Percentiles rank a stretch among this genome's conserved stretches.
phyloP scores from a whole-genome alignment of 2,797 vertebrate genomes.

The Manis pentadactyla region DNA sequence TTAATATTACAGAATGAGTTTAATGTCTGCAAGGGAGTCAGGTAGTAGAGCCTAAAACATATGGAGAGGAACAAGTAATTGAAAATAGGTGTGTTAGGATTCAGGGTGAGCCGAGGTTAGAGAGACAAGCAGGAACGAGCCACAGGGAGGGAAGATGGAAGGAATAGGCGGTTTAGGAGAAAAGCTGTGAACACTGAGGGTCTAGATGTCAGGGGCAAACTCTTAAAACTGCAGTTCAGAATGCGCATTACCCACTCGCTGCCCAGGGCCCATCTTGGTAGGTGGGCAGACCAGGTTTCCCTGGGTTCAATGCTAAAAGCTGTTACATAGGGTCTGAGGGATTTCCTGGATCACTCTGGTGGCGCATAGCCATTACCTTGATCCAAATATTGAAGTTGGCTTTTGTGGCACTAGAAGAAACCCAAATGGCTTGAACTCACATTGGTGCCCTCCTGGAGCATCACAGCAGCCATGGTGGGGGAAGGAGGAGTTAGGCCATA shows the following conservation, averaged over 20 bases:
- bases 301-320: neutral
- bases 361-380: neutral
- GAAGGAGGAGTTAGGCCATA: neutral
- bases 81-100: neutral
- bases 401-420: neutral
- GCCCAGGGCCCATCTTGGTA: neutral
- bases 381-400: neutral
- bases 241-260: neutral
- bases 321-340: neutral
- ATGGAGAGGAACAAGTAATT: neutral
- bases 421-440: neutral
- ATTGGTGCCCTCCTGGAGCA: neutral
- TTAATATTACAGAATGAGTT: neutral
- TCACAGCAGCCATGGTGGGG: neutral
- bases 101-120: neutral
- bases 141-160: neutral
- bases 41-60: neutral
- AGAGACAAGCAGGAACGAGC: neutral
- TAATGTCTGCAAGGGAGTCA: neutral
- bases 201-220: neutral
- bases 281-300: neutral
- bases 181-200: neutral
- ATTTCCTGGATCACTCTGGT: neutral
- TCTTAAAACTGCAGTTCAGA: neutral
- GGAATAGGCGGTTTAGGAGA: neutral